Evolutionary conservation across 2,888 invertebrate genomes (phyloP).

Genomic region (Seira musarum): DNA sequence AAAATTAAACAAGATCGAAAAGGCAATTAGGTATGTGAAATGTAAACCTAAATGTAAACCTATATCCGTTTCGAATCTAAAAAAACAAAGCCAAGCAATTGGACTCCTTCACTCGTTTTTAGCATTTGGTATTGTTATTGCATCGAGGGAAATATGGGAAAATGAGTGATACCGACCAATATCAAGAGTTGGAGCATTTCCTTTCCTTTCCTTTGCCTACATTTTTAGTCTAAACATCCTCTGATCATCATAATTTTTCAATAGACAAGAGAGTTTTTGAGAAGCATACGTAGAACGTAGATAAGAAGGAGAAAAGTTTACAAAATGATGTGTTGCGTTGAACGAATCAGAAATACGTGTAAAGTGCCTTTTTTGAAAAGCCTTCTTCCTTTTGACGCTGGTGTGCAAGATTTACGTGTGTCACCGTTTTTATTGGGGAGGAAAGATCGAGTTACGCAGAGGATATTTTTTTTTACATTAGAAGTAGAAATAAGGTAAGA

Average conservation of each 20-base stretch:
- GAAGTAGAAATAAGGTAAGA: background rate
- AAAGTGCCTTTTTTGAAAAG: background rate
- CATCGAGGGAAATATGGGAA: background rate
- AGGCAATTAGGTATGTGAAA: background rate
- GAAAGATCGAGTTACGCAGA: slow-evolving; percentile 43
- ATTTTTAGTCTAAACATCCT: background rate
- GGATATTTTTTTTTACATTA: slow-evolving; percentile 12
- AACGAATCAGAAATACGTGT: background rate
- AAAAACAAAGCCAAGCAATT: background rate
- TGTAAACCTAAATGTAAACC: background rate
- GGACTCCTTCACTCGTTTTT: background rate
- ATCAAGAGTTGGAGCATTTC: background rate
- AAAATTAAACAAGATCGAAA: background rate
- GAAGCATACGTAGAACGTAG: no score
- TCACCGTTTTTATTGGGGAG: no score
- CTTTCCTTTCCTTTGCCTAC: slow-evolving; percentile 8
- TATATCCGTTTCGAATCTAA: background rate
- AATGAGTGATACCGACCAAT: background rate
- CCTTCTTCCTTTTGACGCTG: no score
- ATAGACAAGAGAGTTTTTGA: no score
- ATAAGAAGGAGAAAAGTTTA: no score
- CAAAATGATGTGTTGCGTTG: no score
- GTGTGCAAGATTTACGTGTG: no score
- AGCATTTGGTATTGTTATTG: slow-evolving; percentile 10
- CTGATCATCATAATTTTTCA: background rate